Evolutionary conservation across 2,888 invertebrate species (phyloP).

Genomic region (Pachliopta kotzebuea): DNA sequence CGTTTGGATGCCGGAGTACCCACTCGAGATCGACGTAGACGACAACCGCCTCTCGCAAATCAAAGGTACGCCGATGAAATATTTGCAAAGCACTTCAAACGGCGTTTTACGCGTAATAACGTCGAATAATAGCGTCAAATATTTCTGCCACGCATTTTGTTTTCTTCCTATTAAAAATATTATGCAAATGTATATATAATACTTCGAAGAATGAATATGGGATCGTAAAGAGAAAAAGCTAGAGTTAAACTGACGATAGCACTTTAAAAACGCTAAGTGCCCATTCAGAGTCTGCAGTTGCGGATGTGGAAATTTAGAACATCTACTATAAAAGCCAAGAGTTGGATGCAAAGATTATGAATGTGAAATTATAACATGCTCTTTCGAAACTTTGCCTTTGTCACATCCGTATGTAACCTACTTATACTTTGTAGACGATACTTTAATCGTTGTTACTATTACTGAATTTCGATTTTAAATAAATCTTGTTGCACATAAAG

Average conservation of each 20-base stretch:
- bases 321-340: constrained; percentile 2
- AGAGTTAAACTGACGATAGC: constrained; percentile 17
- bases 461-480: too few species aligned
- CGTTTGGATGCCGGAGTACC: constrained; percentile 98
- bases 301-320: constrained; percentile 12
- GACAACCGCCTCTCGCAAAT: constrained; percentile 95
- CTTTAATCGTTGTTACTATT: neutral
- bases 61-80: constrained; percentile 72
- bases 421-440: neutral
- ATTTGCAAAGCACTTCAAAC: constrained; percentile 23
- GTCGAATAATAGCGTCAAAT: constrained; percentile 4
- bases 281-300: constrained; percentile 14
- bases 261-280: constrained; percentile 19
- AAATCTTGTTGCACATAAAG: too few species aligned
- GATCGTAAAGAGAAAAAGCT: constrained; percentile 4
- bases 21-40: constrained; percentile 92
- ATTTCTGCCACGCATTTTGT: neutral
- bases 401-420: neutral
- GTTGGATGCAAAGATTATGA: constrained; percentile 1
- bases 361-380: neutral
- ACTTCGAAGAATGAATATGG: neutral
- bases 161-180: neutral
- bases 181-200: neutral
- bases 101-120: constrained; percentile 8
- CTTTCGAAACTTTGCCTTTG: neutral